Evolutionary conservation across 2,113 vertebrate species (phyloP), one percentile per base, ranked within the genome.

Genomic region (Nibea albiflora): DNA sequence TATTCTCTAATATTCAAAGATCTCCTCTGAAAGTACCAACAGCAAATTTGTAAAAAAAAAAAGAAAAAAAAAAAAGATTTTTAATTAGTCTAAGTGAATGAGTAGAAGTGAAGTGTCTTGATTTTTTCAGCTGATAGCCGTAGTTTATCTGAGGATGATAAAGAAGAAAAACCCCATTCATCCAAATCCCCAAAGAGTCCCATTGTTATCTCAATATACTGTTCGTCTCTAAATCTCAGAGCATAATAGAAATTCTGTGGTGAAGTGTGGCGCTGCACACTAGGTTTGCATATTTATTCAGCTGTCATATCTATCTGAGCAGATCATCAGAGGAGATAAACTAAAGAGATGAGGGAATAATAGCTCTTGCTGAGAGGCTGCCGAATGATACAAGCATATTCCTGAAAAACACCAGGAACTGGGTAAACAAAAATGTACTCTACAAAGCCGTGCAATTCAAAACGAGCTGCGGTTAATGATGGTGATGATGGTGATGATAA

Each of bases 211-310:
- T 75, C 81, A 71, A 88, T 91, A 85, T 85, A 89, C 73, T 85
- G 88, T 88, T 89, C 77, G 69, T 85, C 85, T 90, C 85, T 87
- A 93, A 91, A 91, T 92, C 82, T 81, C 84, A 88, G 74, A 63
- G 84, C 84, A 88, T 91, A 92, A 92, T 92, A 78, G 88, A 90
- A 91, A 92, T 89, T 87, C 89, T 70, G 90, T 85, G 90, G 80
- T 86, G 85, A 81, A 87, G 83, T 91, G 88, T 85, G 88, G 90
- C 76, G 89, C 88, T 58, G 84, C 67, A 56, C 86, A 76, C 86
- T 63, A 73, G 80, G 90, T 86, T 93, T 94, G 92, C 94, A 94
- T 94, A 95, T 94, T 94, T 94, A 94, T 94, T 94, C 92, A 94
- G 90, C 91, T 93, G 94, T 92, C 94, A 94, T 87, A 90, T 94